Percentiles rank a stretch among this genome's conserved stretches.
Evolutionary conservation across 37 sponge, comb jelly and placozoan species (phyloP).

Genomic region (Cliona cf. orientalis): DNA sequence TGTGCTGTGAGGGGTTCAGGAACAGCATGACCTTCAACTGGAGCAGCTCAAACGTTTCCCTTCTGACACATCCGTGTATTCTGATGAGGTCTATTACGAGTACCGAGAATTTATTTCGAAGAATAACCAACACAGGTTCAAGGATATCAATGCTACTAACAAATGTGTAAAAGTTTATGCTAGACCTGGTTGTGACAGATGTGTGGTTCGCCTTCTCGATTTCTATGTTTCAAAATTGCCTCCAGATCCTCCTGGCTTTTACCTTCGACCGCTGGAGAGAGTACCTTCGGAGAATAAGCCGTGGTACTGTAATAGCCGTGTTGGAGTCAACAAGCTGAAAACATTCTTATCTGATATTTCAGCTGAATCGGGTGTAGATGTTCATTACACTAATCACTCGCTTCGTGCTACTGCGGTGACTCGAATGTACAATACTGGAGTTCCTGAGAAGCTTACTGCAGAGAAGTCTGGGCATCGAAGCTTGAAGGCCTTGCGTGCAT

Average conservation of each 20-base stretch:
- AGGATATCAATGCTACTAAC: conserved; percentile 43
- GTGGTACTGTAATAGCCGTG: conserved; percentile 14
- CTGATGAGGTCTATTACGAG: conserved; percentile 22
- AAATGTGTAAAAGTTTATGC: conserved; percentile 30
- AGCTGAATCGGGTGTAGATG: conserved; percentile 12
- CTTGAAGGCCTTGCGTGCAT: conserved; percentile 7
- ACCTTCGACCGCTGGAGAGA: conserved; percentile 33
- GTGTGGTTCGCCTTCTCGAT: conserved; percentile 46
- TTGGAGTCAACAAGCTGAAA: conserved; percentile 39
- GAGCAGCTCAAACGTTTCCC: conserved; percentile 26
- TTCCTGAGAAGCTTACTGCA: conserved; percentile 18
- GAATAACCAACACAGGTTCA: conserved; percentile 47
- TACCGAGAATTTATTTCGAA: conserved; percentile 37
- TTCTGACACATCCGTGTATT: conserved; percentile 16
- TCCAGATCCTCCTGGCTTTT: conserved; percentile 35
- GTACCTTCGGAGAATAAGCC: neutral
- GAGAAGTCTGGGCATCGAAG: conserved; percentile 26
- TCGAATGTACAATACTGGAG: conserved; percentile 24
- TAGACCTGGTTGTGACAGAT: conserved; percentile 13
- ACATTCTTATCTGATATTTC: conserved; percentile 5
- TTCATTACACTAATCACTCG: conserved; percentile 28
- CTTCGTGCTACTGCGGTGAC: conserved; percentile 36
- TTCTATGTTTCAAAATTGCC: conserved; percentile 24
- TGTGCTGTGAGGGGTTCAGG: conserved; percentile 48
- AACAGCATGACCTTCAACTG: conserved; percentile 28